Conservation (phyloP, 2,113 vertebrate species). For the Trogon melanurus region DNA sequence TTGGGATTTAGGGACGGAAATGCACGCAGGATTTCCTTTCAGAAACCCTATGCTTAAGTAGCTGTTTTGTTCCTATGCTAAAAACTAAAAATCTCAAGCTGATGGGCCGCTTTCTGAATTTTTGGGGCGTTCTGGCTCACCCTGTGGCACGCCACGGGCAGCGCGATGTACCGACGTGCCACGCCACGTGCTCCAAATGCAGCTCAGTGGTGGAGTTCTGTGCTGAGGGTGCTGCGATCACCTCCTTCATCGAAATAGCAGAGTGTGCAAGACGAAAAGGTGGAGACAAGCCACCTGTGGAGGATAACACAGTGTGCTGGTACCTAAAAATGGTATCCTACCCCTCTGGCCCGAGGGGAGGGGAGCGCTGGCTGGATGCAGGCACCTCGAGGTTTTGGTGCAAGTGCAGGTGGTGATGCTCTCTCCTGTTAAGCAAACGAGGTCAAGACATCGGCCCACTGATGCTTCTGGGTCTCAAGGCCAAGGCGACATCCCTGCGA, state of each 20-base stretch:
- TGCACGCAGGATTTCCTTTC: background rate
- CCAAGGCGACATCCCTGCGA: constrained; percentile 10
- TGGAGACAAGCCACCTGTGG: background rate
- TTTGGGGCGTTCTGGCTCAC: background rate
- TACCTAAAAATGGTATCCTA: background rate
- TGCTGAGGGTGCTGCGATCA: background rate
- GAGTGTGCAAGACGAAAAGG: background rate
- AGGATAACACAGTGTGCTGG: background rate
- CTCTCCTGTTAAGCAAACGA: background rate
- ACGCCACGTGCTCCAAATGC: background rate
- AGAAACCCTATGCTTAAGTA: background rate
- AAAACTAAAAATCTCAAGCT: background rate
- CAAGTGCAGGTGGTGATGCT: fast-evolving
- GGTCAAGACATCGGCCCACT: background rate
- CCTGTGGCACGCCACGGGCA: fast-evolving
- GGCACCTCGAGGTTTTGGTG: background rate
- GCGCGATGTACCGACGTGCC: fast-evolving
- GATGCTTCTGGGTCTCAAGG: background rate
- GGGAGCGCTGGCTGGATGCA: background rate
- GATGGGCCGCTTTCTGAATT: background rate
- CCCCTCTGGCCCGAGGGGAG: background rate
- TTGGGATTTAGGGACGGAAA: constrained; percentile 22
- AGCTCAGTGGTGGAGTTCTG: background rate
- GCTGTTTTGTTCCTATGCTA: background rate
- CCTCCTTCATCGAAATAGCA: background rate